phyloP scores from a whole-genome alignment of 2,888 invertebrate genomes.

The Arenicola marina region DNA sequence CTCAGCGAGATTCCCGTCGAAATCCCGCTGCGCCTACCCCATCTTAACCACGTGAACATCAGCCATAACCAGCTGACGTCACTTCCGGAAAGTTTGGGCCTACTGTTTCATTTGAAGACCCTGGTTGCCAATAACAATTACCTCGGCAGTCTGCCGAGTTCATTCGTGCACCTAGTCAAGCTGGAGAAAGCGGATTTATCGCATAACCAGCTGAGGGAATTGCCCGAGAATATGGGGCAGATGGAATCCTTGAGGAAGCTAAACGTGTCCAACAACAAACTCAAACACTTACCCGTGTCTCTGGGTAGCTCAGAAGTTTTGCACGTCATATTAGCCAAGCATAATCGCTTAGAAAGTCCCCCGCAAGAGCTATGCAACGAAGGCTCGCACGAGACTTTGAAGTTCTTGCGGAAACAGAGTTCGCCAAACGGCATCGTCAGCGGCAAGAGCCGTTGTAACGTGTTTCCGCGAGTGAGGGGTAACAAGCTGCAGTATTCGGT shows the following conservation, averaged over 20 bases:
- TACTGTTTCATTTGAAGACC: slow-evolving; percentile 55
- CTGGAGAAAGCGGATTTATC: slow-evolving; percentile 57
- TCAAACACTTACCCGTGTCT: slow-evolving; percentile 50
- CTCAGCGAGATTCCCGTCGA: slow-evolving; percentile 55
- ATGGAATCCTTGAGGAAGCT: slow-evolving; percentile 52
- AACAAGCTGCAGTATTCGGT: slow-evolving; percentile 53
- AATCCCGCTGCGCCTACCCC: slow-evolving; percentile 57
- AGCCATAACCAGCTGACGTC: slow-evolving; percentile 53
- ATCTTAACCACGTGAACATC: slow-evolving; percentile 54
- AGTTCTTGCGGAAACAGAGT: slow-evolving; percentile 42
- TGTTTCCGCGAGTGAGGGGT: slow-evolving; percentile 54
- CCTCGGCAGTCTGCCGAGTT: slow-evolving; percentile 47
- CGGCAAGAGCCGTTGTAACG: slow-evolving; percentile 31
- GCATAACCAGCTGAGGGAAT: slow-evolving; percentile 46
- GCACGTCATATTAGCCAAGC: slow-evolving; percentile 45
- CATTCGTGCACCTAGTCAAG: slow-evolving; percentile 52
- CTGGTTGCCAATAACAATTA: slow-evolving; percentile 51
- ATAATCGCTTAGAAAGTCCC: slow-evolving; percentile 52
- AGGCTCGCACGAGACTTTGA: slow-evolving; percentile 50
- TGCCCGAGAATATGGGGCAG: slow-evolving; percentile 52
- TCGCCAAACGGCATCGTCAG: slow-evolving; percentile 6
- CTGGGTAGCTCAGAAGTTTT: slow-evolving; percentile 46
- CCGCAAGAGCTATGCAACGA: slow-evolving; percentile 53
- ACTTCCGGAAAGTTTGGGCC: slow-evolving; percentile 56
- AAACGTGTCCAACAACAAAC: slow-evolving; percentile 54